Percentiles rank a stretch among this genome's conserved stretches.
phyloP scores from a whole-genome alignment of 2,888 invertebrate genomes.

The Fissipunctia ypsillon region DNA sequence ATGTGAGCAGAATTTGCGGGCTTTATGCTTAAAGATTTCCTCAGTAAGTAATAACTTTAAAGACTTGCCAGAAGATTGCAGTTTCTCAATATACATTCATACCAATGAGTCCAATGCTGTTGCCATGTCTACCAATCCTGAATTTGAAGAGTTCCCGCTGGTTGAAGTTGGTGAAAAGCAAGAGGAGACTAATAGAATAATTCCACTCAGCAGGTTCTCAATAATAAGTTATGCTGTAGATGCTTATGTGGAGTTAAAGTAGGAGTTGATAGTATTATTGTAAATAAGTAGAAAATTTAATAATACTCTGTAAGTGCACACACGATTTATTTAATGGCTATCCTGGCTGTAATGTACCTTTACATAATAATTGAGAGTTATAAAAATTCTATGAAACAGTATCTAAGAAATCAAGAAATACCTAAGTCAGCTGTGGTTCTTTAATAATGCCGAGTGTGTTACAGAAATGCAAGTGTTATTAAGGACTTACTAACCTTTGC shows the following conservation, averaged over 20 bases:
- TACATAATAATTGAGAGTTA: background rate
- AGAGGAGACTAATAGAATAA: constrained; percentile 74
- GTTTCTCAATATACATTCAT: constrained; percentile 91
- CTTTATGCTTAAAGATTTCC: constrained; percentile 91
- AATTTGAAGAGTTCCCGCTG: constrained; percentile 86
- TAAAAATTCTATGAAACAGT: background rate
- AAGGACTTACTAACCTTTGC: too few relatives aligned
- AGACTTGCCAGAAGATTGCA: constrained; percentile 88
- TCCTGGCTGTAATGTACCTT: too few relatives aligned
- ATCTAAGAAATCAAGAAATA: background rate
- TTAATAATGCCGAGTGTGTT: background rate
- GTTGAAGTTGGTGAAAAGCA: constrained; percentile 77
- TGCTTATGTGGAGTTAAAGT: constrained; percentile 79
- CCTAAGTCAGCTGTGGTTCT: background rate
- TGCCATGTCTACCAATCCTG: constrained; percentile 88
- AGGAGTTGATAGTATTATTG: constrained; percentile 14
- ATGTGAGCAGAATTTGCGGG: constrained; percentile 91
- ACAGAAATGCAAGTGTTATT: background rate
- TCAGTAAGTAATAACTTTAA: constrained; percentile 86
- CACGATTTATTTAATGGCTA: background rate
- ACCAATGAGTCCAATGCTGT: constrained; percentile 91
- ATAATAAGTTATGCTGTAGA: constrained; percentile 80
- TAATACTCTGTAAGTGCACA: background rate
- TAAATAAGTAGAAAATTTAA: background rate
- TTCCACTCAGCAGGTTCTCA: constrained; percentile 81